A percentile compares a stretch with the other conserved stretches of the same genome.
phyloP scores from a whole-genome alignment of 2,113 vertebrate genomes.

The Capricornis sumatraensis region DNA sequence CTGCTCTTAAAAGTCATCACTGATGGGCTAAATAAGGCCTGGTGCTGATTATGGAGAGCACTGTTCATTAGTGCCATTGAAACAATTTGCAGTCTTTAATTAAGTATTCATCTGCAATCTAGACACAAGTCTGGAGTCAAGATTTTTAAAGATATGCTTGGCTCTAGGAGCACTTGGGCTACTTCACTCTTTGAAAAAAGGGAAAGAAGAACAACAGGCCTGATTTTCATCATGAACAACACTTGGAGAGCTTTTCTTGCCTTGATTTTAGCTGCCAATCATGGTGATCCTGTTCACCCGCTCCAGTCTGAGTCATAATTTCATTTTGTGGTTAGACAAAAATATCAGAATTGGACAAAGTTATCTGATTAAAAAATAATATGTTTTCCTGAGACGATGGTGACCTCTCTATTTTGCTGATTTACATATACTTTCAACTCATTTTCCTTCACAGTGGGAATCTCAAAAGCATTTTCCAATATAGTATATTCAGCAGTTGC shows the following conservation, averaged over 20 bases:
- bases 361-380: slow-evolving; percentile 73
- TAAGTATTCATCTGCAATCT: slow-evolving; percentile 54
- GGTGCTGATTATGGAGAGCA: slow-evolving; percentile 24
- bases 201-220: slow-evolving; percentile 42
- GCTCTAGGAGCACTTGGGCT: slow-evolving; percentile 52
- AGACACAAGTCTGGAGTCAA: slow-evolving; percentile 42
- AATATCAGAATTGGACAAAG: slow-evolving; percentile 69
- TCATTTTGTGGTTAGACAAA: slow-evolving; percentile 68
- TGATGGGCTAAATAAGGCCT: not conserved
- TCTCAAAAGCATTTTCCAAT: slow-evolving; percentile 57
- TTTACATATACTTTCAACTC: slow-evolving; percentile 71
- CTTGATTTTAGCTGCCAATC: slow-evolving; percentile 70
- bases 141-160: slow-evolving; percentile 46
- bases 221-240: slow-evolving; percentile 54
- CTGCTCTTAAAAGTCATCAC: not conserved
- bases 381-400: slow-evolving; percentile 66
- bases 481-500: slow-evolving; percentile 50
- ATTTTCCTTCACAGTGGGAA: slow-evolving; percentile 71
- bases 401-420: slow-evolving; percentile 71
- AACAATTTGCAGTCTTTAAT: slow-evolving; percentile 36
- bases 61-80: slow-evolving; percentile 26
- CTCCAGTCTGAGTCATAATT: slow-evolving; percentile 62
- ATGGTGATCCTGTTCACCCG: slow-evolving; percentile 29
- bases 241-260: slow-evolving; percentile 36
- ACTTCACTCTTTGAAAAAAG: slow-evolving; percentile 12